phyloP scores from a whole-genome alignment of 2,113 vertebrate species.

The Stomatorhinus ivindoensis region DNA sequence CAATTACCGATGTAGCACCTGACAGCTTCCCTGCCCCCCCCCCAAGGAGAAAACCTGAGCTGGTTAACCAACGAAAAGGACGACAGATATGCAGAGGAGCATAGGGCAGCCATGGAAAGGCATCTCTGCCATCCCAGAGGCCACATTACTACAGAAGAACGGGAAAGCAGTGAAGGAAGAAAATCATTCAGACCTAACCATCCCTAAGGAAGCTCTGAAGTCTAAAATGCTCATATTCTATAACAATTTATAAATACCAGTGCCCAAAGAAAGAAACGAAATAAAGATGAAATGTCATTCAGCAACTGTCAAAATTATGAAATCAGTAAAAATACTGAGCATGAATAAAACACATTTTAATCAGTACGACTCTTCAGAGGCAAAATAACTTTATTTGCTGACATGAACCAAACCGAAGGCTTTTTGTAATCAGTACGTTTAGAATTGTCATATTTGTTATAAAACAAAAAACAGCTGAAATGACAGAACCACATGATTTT shows the following conservation, averaged over 20 bases:
- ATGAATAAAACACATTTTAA: not conserved
- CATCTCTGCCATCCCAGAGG: not conserved
- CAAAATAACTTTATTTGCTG: not conserved
- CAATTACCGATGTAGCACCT: not conserved
- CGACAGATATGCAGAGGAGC: not conserved
- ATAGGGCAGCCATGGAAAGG: not conserved
- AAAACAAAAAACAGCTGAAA: not conserved
- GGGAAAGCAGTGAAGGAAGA: not conserved
- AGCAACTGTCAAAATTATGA: not conserved
- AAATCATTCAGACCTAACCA: not conserved
- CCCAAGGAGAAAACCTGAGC: not conserved
- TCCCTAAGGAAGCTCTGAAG: not conserved
- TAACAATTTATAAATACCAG: not conserved
- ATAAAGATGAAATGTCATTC: not conserved
- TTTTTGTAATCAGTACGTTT: not conserved
- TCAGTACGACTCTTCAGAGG: not conserved
- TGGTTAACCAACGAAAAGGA: slow-evolving; percentile 10
- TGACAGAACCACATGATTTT: not conserved
- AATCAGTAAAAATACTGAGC: not conserved
- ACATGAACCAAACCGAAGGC: not conserved
- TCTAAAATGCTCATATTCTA: not conserved
- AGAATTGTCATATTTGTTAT: not conserved
- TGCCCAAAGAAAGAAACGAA: not conserved
- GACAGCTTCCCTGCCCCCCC: not conserved
- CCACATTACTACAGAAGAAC: not conserved